A percentile compares a stretch with the other conserved stretches of the same genome.
Evolutionary conservation across 2,113 vertebrate genomes (phyloP).

Genomic region (Lates calcarifer): DNA sequence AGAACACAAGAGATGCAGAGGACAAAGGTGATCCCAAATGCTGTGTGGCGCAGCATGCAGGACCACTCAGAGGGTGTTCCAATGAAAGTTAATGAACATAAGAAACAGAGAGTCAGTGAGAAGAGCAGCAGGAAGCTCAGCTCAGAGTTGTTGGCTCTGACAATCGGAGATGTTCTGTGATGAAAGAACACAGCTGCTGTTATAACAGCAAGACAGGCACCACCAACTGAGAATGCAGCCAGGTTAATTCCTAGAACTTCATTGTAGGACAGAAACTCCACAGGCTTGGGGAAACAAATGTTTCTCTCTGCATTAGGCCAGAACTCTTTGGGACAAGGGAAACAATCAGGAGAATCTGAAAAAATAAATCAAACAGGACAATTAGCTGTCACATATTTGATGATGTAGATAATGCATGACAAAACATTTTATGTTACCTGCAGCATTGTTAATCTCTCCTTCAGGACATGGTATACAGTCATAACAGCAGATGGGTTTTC

Average conservation of each 20-base stretch:
- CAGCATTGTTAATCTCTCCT: constrained; percentile 81
- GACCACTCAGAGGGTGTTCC: constrained; percentile 69
- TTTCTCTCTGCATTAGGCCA: constrained; percentile 74
- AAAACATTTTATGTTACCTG: constrained; percentile 64
- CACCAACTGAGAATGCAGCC: constrained; percentile 68
- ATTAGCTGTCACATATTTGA: background rate
- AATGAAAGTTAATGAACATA: constrained; percentile 74
- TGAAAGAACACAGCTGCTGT: constrained; percentile 69
- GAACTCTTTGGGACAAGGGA: constrained; percentile 68
- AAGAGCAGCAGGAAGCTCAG: constrained; percentile 78
- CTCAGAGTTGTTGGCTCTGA: constrained; percentile 82
- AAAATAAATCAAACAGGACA: background rate
- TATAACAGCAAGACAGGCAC: constrained; percentile 65
- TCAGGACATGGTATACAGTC: constrained; percentile 80
- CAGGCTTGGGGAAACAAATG: constrained; percentile 71
- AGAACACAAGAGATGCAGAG: constrained; percentile 52
- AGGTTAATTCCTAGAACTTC: constrained; percentile 76
- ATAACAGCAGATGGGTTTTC: constrained; percentile 80
- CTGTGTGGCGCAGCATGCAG: constrained; percentile 72
- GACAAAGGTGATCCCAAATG: constrained; percentile 39
- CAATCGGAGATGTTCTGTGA: constrained; percentile 75
- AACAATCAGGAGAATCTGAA: constrained; percentile 77
- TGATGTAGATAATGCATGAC: background rate
- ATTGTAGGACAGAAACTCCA: constrained; percentile 78
- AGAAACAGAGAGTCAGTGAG: constrained; percentile 71